Percentiles rank a stretch among this genome's conserved stretches.
Conservation (phyloP, 2,888 invertebrate species). For the Lepidocyrtinus sp. region DNA sequence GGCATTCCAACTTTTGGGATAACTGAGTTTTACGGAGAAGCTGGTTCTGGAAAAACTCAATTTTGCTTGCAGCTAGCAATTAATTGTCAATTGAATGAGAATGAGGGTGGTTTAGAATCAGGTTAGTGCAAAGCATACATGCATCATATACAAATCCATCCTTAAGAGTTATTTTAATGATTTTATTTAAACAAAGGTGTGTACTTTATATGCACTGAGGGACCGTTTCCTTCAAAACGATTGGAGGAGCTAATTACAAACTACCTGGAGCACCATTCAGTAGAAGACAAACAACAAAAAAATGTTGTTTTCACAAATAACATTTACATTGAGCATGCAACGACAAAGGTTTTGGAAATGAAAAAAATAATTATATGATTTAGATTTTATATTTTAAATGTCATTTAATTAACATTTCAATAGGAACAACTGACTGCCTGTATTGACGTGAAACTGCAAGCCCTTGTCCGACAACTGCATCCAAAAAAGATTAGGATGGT, state of each 20-base stretch:
- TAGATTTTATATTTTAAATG: not conserved
- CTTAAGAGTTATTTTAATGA: conserved; percentile 47
- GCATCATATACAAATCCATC: too few relatives aligned
- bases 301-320: too few relatives aligned
- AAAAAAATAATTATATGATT: too few relatives aligned
- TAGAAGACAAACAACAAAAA: too few relatives aligned
- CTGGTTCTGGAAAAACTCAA: conserved; percentile 88
- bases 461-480: conserved; percentile 71
- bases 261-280: too few relatives aligned
- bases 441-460: conserved; percentile 22
- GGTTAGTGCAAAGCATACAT: too few relatives aligned
- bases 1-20: conserved; percentile 81
- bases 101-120: conserved; percentile 76
- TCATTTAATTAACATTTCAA: conserved; percentile 11
- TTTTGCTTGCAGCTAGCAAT: conserved; percentile 82
- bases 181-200: too few relatives aligned
- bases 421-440: conserved; percentile 29
- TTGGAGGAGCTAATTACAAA: conserved; percentile 71
- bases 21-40: conserved; percentile 86
- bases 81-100: conserved; percentile 77
- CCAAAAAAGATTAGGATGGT: conserved; percentile 77
- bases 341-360: too few relatives aligned
- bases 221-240: conserved; percentile 81
- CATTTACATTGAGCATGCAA: conserved; percentile 80
- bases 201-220: conserved; percentile 85